Base-by-base conservation (phyloP, 1,140 invertebrate genomes). In the Tenebrio molitor region DNA sequence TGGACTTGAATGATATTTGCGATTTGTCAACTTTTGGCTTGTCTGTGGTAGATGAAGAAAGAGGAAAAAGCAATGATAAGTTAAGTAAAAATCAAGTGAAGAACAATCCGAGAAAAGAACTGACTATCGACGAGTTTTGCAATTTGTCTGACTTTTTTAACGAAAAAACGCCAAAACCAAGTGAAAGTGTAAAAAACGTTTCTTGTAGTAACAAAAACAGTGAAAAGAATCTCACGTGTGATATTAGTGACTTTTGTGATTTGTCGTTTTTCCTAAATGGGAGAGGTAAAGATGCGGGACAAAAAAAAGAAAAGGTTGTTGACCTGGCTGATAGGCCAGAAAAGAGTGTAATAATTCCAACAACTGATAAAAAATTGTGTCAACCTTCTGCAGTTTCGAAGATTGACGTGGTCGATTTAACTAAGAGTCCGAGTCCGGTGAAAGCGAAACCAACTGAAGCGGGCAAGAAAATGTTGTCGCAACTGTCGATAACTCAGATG, bases 401-500 rank as follows among this genome's bases (percentile, higher is more conserved):
- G n/a, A n/a, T n/a, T n/a, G n/a, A n/a, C n/a, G 12, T 42, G 5
- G 62, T 70, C 10, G 50, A 70, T 41, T 34, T 70, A 14, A 70
- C 46, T 36, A 64, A 74, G 10, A 69, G 69, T 41, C 19, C 41
- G 0, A 74, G 12, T 14, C 62, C 15, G 42, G 36, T 65, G 10
- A 63, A 21, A 39, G 14, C 8, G 36, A 21, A 41, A 36, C 10
- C 34, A 17, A 15, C 29, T 12, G 2, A 41, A 15, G 5, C 16
- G 25, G 25, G 1, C 23, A 64, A 8, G 29, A 39, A 44, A 15
- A n/a, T 23, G 7, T 15, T 8, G 14, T 12, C 67, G 1, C 69
- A 73, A 71, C 19, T 77, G 0, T 70, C 75, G 0, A 72, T 78
- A 23, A 78, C 76, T 1, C 74, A 78, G 70, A 76, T 78, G 29